A percentile compares a stretch with the other conserved stretches of the same genome.
Conservation (phyloP, 2,888 invertebrate genomes). For the Drosophila prolongata region DNA sequence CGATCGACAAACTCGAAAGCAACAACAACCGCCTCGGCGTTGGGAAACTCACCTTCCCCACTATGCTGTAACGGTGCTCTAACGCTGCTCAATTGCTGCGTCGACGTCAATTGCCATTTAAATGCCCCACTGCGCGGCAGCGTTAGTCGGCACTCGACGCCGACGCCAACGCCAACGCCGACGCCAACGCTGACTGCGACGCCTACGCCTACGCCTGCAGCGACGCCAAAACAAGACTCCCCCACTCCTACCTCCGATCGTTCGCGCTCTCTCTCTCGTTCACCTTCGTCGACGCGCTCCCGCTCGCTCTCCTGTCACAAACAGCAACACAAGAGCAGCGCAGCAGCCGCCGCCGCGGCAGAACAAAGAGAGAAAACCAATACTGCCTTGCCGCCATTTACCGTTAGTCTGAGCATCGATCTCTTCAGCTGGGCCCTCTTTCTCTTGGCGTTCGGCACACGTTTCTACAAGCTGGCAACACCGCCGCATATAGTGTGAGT, state of each 20-base stretch:
- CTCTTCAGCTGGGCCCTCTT: constrained; percentile 90
- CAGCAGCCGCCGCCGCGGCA: not conserved
- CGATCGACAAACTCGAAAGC: constrained; percentile 38
- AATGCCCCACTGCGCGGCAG: constrained; percentile 69
- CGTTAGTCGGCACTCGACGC: constrained; percentile 64
- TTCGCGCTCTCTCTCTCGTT: constrained; percentile 48
- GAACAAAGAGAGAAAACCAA: constrained; percentile 1
- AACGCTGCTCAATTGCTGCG: constrained; percentile 74
- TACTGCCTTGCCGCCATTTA: constrained; percentile 76
- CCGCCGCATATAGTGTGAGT: constrained; percentile 96
- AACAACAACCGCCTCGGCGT: constrained; percentile 47
- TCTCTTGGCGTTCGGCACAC: constrained; percentile 88
- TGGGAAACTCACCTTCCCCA: constrained; percentile 67
- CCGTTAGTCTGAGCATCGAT: constrained; percentile 89
- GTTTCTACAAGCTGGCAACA: constrained; percentile 93
- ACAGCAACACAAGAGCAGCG: constrained; percentile 15
- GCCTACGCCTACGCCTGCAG: constrained; percentile 34
- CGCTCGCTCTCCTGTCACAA: constrained; percentile 51
- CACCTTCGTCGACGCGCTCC: constrained; percentile 48
- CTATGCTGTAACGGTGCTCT: constrained; percentile 74
- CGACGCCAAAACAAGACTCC: constrained; percentile 45
- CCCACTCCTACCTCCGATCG: constrained; percentile 47
- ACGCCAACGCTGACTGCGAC: constrained; percentile 18
- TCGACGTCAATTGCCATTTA: constrained; percentile 79
- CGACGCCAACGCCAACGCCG: too few species aligned